phyloP scores from a whole-genome alignment of 30 jellyfish, hydroid and myxozoan genomes.

The Sanderia malayensis region DNA sequence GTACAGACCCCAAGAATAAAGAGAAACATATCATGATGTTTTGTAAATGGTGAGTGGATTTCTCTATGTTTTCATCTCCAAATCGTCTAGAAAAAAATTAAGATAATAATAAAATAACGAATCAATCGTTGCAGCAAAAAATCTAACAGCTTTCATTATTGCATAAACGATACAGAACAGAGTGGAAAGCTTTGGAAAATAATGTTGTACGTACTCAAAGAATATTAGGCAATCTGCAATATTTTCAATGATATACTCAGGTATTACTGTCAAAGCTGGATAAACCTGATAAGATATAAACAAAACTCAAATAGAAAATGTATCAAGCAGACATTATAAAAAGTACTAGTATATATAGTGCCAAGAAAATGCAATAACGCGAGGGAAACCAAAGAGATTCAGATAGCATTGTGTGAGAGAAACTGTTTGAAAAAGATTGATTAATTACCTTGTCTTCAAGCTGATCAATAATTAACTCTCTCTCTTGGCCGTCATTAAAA shows the following conservation, averaged over 20 bases:
- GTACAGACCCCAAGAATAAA: constrained; percentile 73
- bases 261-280: constrained; percentile 74
- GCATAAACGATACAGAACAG: background rate
- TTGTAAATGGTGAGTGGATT: constrained; percentile 33
- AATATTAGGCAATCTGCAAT: constrained; percentile 81
- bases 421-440: background rate
- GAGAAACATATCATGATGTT: constrained; percentile 86
- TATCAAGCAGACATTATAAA: no score
- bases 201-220: constrained; percentile 58
- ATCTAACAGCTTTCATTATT: no score
- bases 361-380: no score
- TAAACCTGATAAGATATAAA: constrained; percentile 73
- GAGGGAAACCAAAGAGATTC: no score
- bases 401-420: no score
- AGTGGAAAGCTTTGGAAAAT: background rate
- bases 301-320: no score
- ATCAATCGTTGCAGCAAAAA: no score
- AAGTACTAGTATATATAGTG: no score
- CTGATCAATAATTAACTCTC: constrained; percentile 59
- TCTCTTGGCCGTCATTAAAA: constrained; percentile 58
- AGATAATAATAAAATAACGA: background rate
- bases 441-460: constrained; percentile 57
- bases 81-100: constrained; percentile 28
- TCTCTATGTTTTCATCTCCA: constrained; percentile 42
- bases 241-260: constrained; percentile 84